Percentiles rank a stretch among this genome's conserved stretches.
Conservation (phyloP, 2,113 vertebrate genomes). For the Ondatra zibethicus region DNA sequence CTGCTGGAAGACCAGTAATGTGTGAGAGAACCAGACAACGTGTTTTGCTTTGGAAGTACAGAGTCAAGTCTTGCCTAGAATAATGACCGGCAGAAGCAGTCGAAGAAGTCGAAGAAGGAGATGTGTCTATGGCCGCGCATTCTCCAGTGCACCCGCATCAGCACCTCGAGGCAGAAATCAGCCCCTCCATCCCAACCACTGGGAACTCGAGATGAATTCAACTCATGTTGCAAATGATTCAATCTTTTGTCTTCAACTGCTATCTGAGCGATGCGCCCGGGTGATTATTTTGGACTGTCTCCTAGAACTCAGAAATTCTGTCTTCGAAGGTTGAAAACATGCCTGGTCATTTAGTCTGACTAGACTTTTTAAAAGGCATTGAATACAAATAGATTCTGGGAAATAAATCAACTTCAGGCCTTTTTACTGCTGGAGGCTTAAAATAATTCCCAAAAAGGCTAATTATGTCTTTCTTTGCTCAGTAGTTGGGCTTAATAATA, state of each 20-base stretch:
- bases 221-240: background rate
- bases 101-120: constrained; percentile 46
- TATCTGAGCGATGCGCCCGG: constrained; percentile 37
- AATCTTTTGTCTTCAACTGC: constrained; percentile 57
- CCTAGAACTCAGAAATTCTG: constrained; percentile 57
- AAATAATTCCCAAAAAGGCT: constrained; percentile 83
- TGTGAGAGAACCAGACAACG: constrained; percentile 31
- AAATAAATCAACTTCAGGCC: constrained; percentile 80
- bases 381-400: constrained; percentile 78
- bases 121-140: background rate
- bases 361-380: constrained; percentile 76
- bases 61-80: background rate
- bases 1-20: constrained; percentile 21
- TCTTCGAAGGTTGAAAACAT: constrained; percentile 59
- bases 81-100: constrained; percentile 57
- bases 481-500: constrained; percentile 82
- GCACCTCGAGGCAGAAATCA: background rate
- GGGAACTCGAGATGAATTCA: constrained; percentile 43
- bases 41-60: constrained; percentile 56
- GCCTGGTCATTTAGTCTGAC: constrained; percentile 71
- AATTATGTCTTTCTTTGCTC: constrained; percentile 81
- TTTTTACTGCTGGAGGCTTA: constrained; percentile 78
- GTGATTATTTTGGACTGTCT: constrained; percentile 28
- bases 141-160: constrained; percentile 45
- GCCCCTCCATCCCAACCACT: background rate